Base-by-base conservation (phyloP, 2,888 invertebrate species). In the Podotricha telesiphe region DNA sequence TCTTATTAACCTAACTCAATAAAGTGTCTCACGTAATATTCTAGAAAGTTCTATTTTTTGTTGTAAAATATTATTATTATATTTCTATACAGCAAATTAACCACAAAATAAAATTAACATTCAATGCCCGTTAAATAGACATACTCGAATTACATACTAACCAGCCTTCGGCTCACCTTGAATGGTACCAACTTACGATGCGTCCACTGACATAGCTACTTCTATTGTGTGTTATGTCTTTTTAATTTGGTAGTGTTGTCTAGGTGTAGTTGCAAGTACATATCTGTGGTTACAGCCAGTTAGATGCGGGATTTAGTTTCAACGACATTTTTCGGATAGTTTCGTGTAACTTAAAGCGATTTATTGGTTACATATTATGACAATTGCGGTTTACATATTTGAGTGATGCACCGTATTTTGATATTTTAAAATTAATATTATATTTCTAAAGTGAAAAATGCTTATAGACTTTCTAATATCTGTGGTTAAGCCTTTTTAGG, bases 251-350 rank as follows among this genome's bases (percentile, higher is more conserved):
- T 68, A 75, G 71, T 56, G 66, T 71, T 67, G 59, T 59, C 65
- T 56, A 65, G 68, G 66, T 71, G 71, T 75, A 82, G 81, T 81
- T 75, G 76, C 80, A 76, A 78, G 80, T 82, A 80, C 80, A 81
- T 81, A 76, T 73, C 76, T 86, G 89, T 75, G 89, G 89, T 86
- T 64, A 65, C 77, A 81, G 84, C 87, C 84, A 83, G 89, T 87
- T 86, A 82, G 80, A 78, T 74, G 68, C 73, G 73, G 84, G 82
- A 80, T 86, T n/a, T 77, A 69, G 72, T 82, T 87, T 82, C 80
- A 78, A 81, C 86, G 76, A 79, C 89, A 88, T 89, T 84, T 88
- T 88, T 87, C 81, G 86, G 82, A 88, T 89, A 78, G 79, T 83
- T 84, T 67, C 77, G 84, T 81, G 77, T 83, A 76, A 76, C 72